A percentile compares a stretch with the other conserved stretches of the same genome.
Evolutionary conservation across 1,140 invertebrate species (phyloP).

Genomic region (Penaeus chinensis): DNA sequence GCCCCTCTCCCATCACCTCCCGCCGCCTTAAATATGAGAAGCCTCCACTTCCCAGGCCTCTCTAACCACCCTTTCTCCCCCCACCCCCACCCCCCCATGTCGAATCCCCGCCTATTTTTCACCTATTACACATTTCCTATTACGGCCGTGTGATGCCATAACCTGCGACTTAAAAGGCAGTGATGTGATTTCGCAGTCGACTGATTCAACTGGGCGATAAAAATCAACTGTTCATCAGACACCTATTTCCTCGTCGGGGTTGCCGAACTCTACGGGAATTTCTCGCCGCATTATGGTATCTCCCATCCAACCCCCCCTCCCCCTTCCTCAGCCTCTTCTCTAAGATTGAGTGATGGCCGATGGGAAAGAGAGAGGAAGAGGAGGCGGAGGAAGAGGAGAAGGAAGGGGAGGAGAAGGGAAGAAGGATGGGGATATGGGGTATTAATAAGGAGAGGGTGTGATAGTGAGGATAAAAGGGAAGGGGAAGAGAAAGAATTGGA

Average conservation of each 20-base stretch:
- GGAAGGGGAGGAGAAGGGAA: background rate
- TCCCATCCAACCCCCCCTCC: too few species aligned
- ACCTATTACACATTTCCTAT: slow-evolving; percentile 23
- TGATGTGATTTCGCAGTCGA: slow-evolving; percentile 14
- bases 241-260: slow-evolving; percentile 23
- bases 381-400: background rate
- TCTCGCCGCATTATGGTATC: background rate
- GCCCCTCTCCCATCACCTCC: too few species aligned
- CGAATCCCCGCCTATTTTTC: slow-evolving; percentile 11
- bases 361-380: background rate
- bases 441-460: too few species aligned
- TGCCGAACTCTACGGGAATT: background rate
- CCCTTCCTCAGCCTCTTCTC: too few species aligned
- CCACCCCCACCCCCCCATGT: background rate
- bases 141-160: slow-evolving; percentile 34
- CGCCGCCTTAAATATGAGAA: too few species aligned
- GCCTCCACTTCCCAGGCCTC: background rate
- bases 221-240: slow-evolving; percentile 24
- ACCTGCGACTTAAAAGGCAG: slow-evolving; percentile 36
- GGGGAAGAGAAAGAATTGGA: background rate
- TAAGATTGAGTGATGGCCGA: background rate
- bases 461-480: background rate
- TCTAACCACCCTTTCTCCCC: background rate
- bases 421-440: too few species aligned
- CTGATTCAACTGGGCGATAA: slow-evolving; percentile 4